These are phyloP conservation scores for Monochamus alternatus DNA, from an alignment of 2,888 invertebrate species.

Conservation along the genomic window DNA sequence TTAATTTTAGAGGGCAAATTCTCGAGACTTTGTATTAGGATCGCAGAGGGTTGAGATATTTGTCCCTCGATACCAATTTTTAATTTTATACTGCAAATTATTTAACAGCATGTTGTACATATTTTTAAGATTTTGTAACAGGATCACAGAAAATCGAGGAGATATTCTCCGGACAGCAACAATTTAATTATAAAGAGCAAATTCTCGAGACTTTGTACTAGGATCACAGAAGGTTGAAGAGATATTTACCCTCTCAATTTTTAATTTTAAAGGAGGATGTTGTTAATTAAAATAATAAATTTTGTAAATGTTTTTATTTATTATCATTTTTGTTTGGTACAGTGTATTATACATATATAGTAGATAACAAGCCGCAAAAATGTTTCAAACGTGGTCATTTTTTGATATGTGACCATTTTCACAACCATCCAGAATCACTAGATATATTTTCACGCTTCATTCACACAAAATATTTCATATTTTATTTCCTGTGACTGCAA, in stretches of 20 bases:
- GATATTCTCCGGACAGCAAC: no score
- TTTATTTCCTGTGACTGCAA: conserved; percentile 22
- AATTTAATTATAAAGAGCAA: no score
- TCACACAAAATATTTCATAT: conserved; percentile 44
- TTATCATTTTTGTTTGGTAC: conserved; percentile 68
- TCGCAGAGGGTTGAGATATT: no score
- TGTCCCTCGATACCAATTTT: no score
- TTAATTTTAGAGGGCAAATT: no score
- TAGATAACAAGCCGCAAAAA: conserved; percentile 65
- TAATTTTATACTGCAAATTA: no score
- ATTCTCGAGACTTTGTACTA: no score
- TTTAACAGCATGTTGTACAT: no score
- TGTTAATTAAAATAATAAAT: conserved; percentile 45
- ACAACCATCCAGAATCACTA: conserved; percentile 63
- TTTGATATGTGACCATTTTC: conserved; percentile 66
- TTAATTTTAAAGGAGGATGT: no score
- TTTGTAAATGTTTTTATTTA: conserved; percentile 67
- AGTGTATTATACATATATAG: conserved; percentile 69
- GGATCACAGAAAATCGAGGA: background rate
- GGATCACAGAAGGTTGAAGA: no score
- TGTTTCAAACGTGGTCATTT: conserved; percentile 57
- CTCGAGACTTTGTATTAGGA: no score
- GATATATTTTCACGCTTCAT: conserved; percentile 43
- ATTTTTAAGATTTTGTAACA: background rate
- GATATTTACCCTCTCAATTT: no score